phyloP scores from a whole-genome alignment of 2,888 invertebrate genomes.

The Aphidius colemani region DNA sequence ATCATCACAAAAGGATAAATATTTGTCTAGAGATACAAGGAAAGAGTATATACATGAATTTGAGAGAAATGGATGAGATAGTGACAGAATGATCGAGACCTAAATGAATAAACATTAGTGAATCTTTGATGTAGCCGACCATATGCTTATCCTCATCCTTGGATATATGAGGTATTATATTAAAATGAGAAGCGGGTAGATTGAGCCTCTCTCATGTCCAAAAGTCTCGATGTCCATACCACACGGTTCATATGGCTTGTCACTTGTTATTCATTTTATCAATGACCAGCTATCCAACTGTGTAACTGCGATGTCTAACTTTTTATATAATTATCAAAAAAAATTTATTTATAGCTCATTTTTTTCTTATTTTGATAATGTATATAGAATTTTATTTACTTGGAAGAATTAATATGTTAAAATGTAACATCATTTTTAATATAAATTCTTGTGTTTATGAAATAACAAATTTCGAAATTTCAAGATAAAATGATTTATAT shows the following conservation, averaged over 20 bases:
- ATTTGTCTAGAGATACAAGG: no score
- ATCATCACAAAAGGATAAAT: slow-evolving; percentile 13
- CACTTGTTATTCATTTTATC: slow-evolving; percentile 45
- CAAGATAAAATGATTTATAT: no score
- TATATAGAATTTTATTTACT: no score
- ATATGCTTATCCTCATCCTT: slow-evolving; percentile 8
- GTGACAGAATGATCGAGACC: slow-evolving; percentile 26
- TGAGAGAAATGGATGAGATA: slow-evolving; percentile 17
- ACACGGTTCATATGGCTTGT: slow-evolving; percentile 52
- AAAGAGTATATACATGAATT: not conserved
- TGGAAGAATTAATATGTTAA: no score
- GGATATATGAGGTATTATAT: no score
- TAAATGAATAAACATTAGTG: slow-evolving; percentile 42
- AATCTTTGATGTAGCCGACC: slow-evolving; percentile 53
- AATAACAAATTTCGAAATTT: no score
- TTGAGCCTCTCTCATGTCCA: slow-evolving; percentile 33
- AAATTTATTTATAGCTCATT: not conserved
- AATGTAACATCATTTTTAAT: no score
- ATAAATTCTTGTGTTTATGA: no score
- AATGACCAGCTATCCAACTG: slow-evolving; percentile 52
- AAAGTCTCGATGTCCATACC: slow-evolving; percentile 33
- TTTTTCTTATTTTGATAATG: not conserved
- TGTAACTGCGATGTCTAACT: slow-evolving; percentile 43
- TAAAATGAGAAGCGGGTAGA: no score
- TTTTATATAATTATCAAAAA: slow-evolving; percentile 31